Conservation (phyloP, 2,888 invertebrate genomes). For the Tricholauxania praeusta region DNA sequence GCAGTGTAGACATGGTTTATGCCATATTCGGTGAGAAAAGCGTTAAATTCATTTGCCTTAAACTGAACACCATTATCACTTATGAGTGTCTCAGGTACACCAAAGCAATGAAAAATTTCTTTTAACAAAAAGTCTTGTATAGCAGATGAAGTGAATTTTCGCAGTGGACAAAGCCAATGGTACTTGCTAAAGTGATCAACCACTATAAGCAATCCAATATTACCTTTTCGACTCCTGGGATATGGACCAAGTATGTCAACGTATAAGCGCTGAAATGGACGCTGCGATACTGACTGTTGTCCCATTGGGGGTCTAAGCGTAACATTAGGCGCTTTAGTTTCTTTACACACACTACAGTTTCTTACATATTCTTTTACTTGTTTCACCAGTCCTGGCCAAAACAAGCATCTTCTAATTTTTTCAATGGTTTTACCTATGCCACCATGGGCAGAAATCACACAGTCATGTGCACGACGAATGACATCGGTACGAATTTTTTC, state of each 20-base stretch:
- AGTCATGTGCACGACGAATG: constrained; percentile 7
- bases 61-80: constrained; percentile 53
- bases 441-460: too few relatives aligned
- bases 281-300: constrained; percentile 10
- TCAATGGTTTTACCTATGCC: too few relatives aligned
- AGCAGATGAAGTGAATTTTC: constrained; percentile 11
- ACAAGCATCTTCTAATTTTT: too few relatives aligned
- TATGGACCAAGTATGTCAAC: constrained; percentile 41
- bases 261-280: constrained; percentile 38
- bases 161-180: constrained; percentile 34
- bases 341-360: constrained; percentile 27
- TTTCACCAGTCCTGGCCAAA: too few relatives aligned
- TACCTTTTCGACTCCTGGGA: constrained; percentile 36
- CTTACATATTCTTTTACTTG: constrained; percentile 12
- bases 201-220: constrained; percentile 34
- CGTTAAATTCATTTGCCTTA: constrained; percentile 36
- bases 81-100: constrained; percentile 47
- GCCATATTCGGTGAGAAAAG: constrained; percentile 37
- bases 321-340: constrained; percentile 28
- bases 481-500: neutral
- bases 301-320: constrained; percentile 38
- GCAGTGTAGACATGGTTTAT: constrained; percentile 44
- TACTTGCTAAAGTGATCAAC: constrained; percentile 39
- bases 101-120: constrained; percentile 49
- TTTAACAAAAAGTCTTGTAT: constrained; percentile 31